Conservation (phyloP, 2,797 vertebrate species). For the Spinus pinus region DNA sequence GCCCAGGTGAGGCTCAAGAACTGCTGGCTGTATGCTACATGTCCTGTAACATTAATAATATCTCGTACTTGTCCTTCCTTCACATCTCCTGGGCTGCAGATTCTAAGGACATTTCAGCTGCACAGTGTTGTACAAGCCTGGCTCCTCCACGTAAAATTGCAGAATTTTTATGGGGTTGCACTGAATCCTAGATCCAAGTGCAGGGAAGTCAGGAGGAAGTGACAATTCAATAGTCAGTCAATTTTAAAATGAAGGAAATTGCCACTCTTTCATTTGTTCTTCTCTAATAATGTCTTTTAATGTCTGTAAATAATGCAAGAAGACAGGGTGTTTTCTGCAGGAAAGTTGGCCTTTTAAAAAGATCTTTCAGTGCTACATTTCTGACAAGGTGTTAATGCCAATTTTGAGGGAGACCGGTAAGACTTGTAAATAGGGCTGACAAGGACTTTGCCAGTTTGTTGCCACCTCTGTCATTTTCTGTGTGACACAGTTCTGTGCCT, state of each 20-base stretch:
- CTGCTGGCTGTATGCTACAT: neutral
- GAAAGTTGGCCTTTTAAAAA: neutral
- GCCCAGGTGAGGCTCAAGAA: neutral
- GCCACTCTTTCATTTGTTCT: neutral
- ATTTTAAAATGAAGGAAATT: neutral
- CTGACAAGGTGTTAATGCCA: neutral
- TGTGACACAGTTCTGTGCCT: neutral
- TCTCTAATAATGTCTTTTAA: neutral
- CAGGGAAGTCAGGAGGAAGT: accelerated
- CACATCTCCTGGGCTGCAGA: neutral
- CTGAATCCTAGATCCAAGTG: neutral
- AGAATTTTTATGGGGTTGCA: neutral
- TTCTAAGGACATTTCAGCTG: neutral
- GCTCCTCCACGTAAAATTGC: accelerated
- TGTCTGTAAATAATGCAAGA: neutral
- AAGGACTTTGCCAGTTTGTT: neutral
- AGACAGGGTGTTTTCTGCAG: neutral
- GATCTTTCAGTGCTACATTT: neutral
- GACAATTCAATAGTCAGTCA: neutral
- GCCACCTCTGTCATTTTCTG: neutral
- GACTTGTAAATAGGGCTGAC: neutral
- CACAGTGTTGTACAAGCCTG: neutral
- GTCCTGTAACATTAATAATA: neutral
- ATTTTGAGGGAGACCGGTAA: neutral
- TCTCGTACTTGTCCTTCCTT: neutral